Percentiles rank a stretch among this genome's conserved stretches.
Evolutionary conservation across 1,140 invertebrate species (phyloP).

Genomic region (Eubasilissa regina): DNA sequence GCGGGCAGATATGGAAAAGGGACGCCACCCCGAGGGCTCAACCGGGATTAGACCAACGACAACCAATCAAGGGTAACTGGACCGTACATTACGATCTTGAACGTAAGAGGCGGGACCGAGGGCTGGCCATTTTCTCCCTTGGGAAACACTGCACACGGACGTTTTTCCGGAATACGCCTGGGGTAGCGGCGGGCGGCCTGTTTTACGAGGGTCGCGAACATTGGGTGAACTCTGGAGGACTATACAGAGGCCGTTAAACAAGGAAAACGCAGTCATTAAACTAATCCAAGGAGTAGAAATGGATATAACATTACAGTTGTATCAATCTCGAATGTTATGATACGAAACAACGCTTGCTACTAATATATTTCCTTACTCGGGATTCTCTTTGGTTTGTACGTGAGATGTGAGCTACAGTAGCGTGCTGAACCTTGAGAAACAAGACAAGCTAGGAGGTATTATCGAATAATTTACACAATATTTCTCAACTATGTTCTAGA

Average conservation of each 20-base stretch:
- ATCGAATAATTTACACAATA: too few relatives aligned
- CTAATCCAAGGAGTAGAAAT: slow-evolving; percentile 34
- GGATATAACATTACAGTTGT: slow-evolving; percentile 12
- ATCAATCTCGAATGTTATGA: neutral
- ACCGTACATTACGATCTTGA: slow-evolving; percentile 63
- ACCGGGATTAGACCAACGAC: slow-evolving; percentile 73
- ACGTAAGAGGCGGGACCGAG: neutral
- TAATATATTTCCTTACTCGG: neutral
- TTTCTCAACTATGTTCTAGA: too few relatives aligned
- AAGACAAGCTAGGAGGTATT: too few relatives aligned
- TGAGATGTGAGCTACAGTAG: too few relatives aligned
- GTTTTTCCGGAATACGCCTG: neutral
- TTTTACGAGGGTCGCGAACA: slow-evolving; percentile 44
- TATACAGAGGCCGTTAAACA: slow-evolving; percentile 25
- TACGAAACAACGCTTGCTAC: neutral
- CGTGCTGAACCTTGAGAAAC: too few relatives aligned
- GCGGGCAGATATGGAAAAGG: slow-evolving; percentile 55
- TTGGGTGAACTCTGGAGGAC: slow-evolving; percentile 32
- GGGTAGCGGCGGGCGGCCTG: neutral
- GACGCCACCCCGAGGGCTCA: slow-evolving; percentile 64
- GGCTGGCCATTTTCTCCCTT: neutral
- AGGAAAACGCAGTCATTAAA: slow-evolving; percentile 25
- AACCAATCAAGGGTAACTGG: slow-evolving; percentile 75
- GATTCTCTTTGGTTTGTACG: too few relatives aligned
- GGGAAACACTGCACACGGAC: neutral